Base-by-base conservation (phyloP, 2,797 vertebrate species). In the Anabas testudineus region DNA sequence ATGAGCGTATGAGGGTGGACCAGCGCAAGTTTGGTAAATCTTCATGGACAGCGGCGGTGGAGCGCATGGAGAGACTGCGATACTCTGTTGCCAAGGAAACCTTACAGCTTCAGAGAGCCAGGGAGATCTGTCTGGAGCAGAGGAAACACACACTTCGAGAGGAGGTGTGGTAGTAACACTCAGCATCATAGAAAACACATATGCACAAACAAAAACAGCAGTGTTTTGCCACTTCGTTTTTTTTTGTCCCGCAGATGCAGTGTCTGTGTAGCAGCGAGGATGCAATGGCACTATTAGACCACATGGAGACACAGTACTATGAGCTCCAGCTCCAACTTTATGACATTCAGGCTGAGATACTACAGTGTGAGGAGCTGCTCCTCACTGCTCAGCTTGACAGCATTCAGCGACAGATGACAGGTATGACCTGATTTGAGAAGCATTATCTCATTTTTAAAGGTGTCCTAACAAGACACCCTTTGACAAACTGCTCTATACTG, bases 71-170 rank as follows among this genome's bases (percentile, higher is more conserved):
- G 88, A 95, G 96, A 57, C 94, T 99, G 64, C 97, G 97, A 67
- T 98, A 97, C 87, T 95, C 95, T 0, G 96, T 98, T 75, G 96
- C 97, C 80, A 98, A 98, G 91, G 98, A 99, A 90, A 99, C 97
- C 14, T 89, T 99, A 60, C 98, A 99, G 84, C 94, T 99, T 78
- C 99, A 99, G 95, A 95, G 96, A 88, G 97, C 97, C 64, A 96
- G 96, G 83, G 98, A 99, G 94, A 97, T 99, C 82, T 95, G 96
- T 84, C 92, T 99, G 87, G 98, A 99, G 82, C 98, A 99, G 94
- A 96, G 94, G 92, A 99, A 99, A 69, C 96, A 96, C 87, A 90
- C 96, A 0, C 91, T 99, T 28, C 94, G 95, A 88, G 96, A 98
- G 47, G 95, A 99, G 96, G 98, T 99, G 78, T 16, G 61, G 22